phyloP scores from a whole-genome alignment of 30 jellyfish, hydroid and myxozoan genomes.

The Clytia hemisphaerica region DNA sequence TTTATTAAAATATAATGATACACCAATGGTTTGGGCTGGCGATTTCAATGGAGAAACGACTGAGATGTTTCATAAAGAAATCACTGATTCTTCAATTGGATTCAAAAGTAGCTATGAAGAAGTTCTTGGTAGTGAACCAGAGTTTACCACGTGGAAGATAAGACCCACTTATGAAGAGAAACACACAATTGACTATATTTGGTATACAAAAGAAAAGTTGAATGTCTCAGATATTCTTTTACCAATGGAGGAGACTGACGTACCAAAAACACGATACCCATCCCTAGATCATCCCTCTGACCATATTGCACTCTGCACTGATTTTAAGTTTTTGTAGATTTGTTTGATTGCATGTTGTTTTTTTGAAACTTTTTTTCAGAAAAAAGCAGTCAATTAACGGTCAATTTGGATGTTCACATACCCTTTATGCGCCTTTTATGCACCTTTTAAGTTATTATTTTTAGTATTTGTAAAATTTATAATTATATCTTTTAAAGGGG shows the following conservation, averaged over 20 bases:
- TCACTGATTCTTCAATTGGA: slow-evolving; percentile 5
- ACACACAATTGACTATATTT: slow-evolving; percentile 65
- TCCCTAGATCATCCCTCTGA: slow-evolving; percentile 57
- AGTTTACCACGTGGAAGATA: slow-evolving; percentile 75
- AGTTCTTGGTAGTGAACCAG: slow-evolving; percentile 16
- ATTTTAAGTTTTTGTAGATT: slow-evolving; percentile 25
- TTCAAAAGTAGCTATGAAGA: slow-evolving; percentile 47
- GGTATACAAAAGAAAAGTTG: slow-evolving; percentile 38
- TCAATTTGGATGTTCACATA: no score
- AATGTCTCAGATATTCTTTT: slow-evolving; percentile 32
- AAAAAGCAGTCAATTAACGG: no score
- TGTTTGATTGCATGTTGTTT: no score
- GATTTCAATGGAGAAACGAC: slow-evolving; percentile 67
- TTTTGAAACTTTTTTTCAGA: no score
- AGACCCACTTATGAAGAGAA: slow-evolving; percentile 54
- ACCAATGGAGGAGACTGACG: slow-evolving; percentile 52
- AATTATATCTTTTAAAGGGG: no score
- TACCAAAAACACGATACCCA: slow-evolving; percentile 62
- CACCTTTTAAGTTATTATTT: no score
- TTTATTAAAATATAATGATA: slow-evolving; percentile 5
- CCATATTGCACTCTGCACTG: slow-evolving; percentile 67
- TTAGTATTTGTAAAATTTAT: no score
- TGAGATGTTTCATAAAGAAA: slow-evolving; percentile 39
- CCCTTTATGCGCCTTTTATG: no score
- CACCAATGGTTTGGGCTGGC: slow-evolving; percentile 55